Evolutionary conservation across 2,113 vertebrate genomes (phyloP), one percentile per base, ranked within the genome.

Genomic region (Chamaea fasciata): DNA sequence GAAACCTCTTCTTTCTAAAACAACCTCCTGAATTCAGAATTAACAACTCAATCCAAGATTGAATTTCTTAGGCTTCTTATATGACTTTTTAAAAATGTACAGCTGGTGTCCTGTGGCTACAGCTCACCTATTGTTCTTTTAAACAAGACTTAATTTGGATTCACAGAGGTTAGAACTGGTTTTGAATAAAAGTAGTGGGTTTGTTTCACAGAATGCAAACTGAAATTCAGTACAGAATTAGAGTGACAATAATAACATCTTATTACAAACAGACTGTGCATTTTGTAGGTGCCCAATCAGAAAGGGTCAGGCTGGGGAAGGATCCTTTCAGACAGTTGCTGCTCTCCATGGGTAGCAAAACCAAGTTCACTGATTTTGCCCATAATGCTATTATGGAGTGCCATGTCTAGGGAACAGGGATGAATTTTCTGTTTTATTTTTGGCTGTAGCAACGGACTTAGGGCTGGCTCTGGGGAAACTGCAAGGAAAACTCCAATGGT

Each of bases 1-100:
- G 50, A 96, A 97, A 78, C 33, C 31, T 89, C 70, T 90, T 74
- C 63, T 85, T 95, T 94, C 93, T 69, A 70, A 89, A 79, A 62
- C 80, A 74, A 23, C 31, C 31, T 71, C 55, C 50, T 67, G 9
- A 71, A 84, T 84, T 85, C 50, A 37, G 41, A 59, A 77, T 95
- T 93, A 94, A 71, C 64, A 80, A 70, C 64, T 68, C 59, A 44
- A 22, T 39, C 56, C 28, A 15, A 83, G 24, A 28, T 1, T 56
- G 18, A 73, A 24, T 79, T 87, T 91, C 79, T 95, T 37, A 83
- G 83, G 33, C 68, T 73, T 87, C 42, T 85, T 80, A 27, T 80
- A 52, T 83, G 68, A 50, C 27, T 78, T 90, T 87, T 83, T 4
- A 13, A n/a, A 83, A 73, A 76, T 24, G 11, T 76, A 44, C 1